Conservation (phyloP, 35 echinoderm and acorn worm genomes). For the Eucidaris tribuloides region DNA sequence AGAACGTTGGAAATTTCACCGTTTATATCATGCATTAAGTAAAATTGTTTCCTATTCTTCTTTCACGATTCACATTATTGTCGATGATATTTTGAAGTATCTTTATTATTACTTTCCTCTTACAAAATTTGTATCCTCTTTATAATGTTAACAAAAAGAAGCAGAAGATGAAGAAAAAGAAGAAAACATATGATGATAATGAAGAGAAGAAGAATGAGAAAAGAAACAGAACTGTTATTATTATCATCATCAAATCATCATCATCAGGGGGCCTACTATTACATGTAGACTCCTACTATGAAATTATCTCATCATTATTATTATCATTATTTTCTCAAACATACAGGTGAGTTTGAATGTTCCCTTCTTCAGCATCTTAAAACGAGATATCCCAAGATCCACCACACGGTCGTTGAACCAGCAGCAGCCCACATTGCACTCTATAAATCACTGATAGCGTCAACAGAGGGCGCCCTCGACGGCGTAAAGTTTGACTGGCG, state of each 20-base stretch:
- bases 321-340: background rate
- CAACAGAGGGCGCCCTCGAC: too few relatives aligned
- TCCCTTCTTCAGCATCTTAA: background rate
- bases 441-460: too few relatives aligned
- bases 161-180: background rate
- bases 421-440: background rate
- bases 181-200: background rate
- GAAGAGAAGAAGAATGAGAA: too few relatives aligned
- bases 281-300: background rate
- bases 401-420: slow-evolving; percentile 9
- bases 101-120: background rate
- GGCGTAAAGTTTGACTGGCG: too few relatives aligned
- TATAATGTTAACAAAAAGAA: background rate
- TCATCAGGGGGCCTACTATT: background rate
- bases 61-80: too few relatives aligned
- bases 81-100: background rate
- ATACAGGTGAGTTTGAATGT: background rate
- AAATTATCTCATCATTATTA: background rate
- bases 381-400: background rate
- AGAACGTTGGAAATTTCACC: too few relatives aligned
- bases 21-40: too few relatives aligned
- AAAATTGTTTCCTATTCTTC: too few relatives aligned
- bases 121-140: background rate
- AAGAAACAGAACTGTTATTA: background rate
- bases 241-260: background rate